A percentile compares a stretch with the other conserved stretches of the same genome.
Evolutionary conservation across 2,888 invertebrate species (phyloP).

Genomic region (Perizoma flavofasciatum): DNA sequence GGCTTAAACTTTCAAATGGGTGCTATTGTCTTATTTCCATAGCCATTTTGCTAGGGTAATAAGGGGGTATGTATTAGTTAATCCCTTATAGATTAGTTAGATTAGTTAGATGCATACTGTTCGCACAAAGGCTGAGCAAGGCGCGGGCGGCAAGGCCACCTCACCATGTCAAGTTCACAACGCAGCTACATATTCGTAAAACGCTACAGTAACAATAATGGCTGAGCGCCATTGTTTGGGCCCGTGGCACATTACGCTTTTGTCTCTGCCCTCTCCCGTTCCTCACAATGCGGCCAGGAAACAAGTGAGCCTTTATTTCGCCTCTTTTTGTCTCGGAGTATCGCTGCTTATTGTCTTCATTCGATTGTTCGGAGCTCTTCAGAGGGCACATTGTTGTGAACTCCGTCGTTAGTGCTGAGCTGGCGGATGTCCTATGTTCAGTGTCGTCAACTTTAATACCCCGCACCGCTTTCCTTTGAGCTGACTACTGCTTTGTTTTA

Average conservation of each 20-base stretch:
- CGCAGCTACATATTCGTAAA: constrained; percentile 77
- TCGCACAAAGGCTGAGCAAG: constrained; percentile 26
- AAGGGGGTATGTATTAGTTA: too few species aligned
- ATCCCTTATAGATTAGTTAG: too few species aligned
- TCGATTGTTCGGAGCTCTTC: constrained; percentile 85
- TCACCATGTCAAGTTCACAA: constrained; percentile 79
- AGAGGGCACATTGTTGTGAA: constrained; percentile 83
- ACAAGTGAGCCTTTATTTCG: constrained; percentile 85
- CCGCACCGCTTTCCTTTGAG: constrained; percentile 45
- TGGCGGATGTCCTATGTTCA: constrained; percentile 79
- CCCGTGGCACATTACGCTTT: constrained; percentile 84
- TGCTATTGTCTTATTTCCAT: too few species aligned
- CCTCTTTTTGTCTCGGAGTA: constrained; percentile 85
- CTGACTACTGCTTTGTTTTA: constrained; percentile 13
- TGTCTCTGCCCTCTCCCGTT: constrained; percentile 84
- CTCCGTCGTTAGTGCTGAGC: constrained; percentile 80
- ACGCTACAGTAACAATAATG: constrained; percentile 83
- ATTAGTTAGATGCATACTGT: too few species aligned
- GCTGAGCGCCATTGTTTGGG: constrained; percentile 82
- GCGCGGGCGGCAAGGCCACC: constrained; percentile 52
- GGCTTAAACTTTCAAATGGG: too few species aligned
- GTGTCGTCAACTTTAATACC: constrained; percentile 77
- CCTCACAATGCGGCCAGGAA: constrained; percentile 84
- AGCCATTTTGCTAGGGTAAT: too few species aligned
- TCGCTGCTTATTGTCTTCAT: constrained; percentile 85